Percentiles rank a stretch among this genome's conserved stretches.
phyloP scores from a whole-genome alignment of 2,797 vertebrate genomes.

The Mormyrops boulengeri region DNA sequence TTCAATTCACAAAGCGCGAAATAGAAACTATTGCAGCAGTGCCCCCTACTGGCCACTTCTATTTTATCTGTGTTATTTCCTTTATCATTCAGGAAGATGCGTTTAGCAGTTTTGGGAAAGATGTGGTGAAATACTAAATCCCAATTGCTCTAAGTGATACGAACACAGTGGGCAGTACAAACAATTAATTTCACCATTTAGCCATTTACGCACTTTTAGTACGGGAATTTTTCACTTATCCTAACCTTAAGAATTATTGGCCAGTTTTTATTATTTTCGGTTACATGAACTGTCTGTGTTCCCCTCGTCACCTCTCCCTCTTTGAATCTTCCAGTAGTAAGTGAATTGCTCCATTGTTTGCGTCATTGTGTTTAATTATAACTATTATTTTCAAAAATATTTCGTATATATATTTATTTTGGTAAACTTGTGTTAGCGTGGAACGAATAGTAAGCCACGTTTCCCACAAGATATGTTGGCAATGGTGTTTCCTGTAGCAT shows the following conservation, averaged over 20 bases:
- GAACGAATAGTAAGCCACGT: not conserved
- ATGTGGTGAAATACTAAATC: not conserved
- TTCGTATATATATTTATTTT: not conserved
- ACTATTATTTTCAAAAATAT: not conserved
- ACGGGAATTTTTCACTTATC: not conserved
- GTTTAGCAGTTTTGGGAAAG: not conserved
- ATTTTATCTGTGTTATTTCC: not conserved
- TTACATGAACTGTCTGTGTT: not conserved
- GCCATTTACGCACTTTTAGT: not conserved
- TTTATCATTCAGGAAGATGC: not conserved
- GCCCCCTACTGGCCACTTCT: not conserved
- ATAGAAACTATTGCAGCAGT: not conserved
- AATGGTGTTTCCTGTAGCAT: not conserved
- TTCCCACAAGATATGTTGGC: not conserved
- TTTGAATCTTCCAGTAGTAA: not conserved
- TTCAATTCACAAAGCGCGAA: not conserved
- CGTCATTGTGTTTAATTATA: not conserved
- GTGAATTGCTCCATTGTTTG: not conserved
- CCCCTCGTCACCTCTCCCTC: not conserved
- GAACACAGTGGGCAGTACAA: not conserved
- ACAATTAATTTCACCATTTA: not conserved
- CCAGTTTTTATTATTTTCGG: not conserved
- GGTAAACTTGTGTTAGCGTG: not conserved
- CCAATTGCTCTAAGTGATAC: not conserved
- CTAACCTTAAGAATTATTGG: not conserved